Evolutionary conservation across 2,113 vertebrate species (phyloP).

Genomic region (Zingel zingel): DNA sequence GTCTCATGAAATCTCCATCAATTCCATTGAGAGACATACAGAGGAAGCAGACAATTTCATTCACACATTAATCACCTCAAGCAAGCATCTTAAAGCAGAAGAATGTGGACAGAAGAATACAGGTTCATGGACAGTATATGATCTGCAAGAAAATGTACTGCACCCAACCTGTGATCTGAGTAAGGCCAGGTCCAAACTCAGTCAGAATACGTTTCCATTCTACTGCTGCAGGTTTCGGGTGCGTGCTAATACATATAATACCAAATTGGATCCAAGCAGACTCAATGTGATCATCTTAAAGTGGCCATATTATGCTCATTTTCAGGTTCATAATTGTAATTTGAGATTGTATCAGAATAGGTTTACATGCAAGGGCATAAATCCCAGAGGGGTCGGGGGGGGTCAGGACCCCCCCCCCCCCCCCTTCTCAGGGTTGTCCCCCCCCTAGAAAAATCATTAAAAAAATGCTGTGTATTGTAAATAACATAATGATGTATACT

Average conservation of each 20-base stretch:
- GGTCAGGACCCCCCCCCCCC: too few relatives aligned
- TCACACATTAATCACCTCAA: constrained; percentile 11
- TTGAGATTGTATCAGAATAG: too few relatives aligned
- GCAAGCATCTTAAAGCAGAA: background rate
- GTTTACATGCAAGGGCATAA: too few relatives aligned
- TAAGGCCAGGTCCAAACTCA: background rate
- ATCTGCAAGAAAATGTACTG: background rate
- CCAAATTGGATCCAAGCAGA: background rate
- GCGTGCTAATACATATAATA: background rate
- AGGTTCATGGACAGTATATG: background rate
- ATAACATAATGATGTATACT: too few relatives aligned
- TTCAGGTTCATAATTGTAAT: too few relatives aligned
- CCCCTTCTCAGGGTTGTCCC: too few relatives aligned
- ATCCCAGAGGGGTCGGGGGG: too few relatives aligned
- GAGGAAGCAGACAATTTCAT: constrained; percentile 11
- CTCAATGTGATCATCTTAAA: too few relatives aligned
- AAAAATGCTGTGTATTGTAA: too few relatives aligned
- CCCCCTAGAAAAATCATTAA: too few relatives aligned
- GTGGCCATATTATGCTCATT: too few relatives aligned
- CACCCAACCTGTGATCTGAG: background rate
- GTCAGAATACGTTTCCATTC: background rate
- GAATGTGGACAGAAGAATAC: background rate
- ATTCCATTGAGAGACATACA: constrained; percentile 2
- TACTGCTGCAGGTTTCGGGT: background rate
- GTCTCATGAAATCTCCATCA: constrained; percentile 30